Percentiles rank a stretch among this genome's conserved stretches.
phyloP scores from a whole-genome alignment of 2,113 vertebrate species.

The Istiophorus platypterus region DNA sequence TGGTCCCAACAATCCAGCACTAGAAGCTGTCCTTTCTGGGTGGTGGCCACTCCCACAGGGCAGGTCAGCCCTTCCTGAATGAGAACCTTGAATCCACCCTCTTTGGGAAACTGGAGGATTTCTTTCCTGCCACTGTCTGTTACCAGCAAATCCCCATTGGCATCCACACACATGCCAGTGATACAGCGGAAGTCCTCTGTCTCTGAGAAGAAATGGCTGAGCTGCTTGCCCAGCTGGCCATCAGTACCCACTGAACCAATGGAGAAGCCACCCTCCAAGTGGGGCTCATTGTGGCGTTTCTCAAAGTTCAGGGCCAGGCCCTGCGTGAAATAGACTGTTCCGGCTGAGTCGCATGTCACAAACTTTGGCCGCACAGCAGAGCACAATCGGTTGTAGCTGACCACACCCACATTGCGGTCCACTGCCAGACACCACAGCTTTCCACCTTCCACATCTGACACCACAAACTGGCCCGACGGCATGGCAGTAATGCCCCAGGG shows the following conservation, averaged over 20 bases:
- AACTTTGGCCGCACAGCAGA: conserved; percentile 96
- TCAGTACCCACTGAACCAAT: conserved; percentile 93
- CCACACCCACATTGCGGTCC: conserved; percentile 92
- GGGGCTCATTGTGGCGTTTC: conserved; percentile 94
- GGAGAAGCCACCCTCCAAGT: conserved; percentile 96
- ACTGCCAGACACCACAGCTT: conserved; percentile 97
- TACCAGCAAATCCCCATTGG: conserved; percentile 94
- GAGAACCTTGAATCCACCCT: conserved; percentile 92
- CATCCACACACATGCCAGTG: conserved; percentile 97
- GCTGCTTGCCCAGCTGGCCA: conserved; percentile 94
- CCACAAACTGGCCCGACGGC: conserved; percentile 95
- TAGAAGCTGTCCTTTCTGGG: conserved; percentile 95
- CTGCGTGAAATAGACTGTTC: conserved; percentile 97
- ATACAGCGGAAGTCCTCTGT: conserved; percentile 98
- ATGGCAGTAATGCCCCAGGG: conserved; percentile 96
- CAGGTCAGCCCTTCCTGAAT: conserved; percentile 95
- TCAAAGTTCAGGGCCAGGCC: conserved; percentile 95
- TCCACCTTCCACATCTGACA: conserved; percentile 96
- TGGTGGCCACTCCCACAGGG: conserved; percentile 93
- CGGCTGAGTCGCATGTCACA: conserved; percentile 93
- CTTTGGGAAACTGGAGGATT: conserved; percentile 96
- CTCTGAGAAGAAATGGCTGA: conserved; percentile 97
- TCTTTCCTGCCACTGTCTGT: conserved; percentile 96
- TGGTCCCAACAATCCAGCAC: conserved; percentile 99
- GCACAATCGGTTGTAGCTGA: conserved; percentile 94